Evolutionary conservation across 2,888 invertebrate species (phyloP).

Genomic region (Coelinius sp.): DNA sequence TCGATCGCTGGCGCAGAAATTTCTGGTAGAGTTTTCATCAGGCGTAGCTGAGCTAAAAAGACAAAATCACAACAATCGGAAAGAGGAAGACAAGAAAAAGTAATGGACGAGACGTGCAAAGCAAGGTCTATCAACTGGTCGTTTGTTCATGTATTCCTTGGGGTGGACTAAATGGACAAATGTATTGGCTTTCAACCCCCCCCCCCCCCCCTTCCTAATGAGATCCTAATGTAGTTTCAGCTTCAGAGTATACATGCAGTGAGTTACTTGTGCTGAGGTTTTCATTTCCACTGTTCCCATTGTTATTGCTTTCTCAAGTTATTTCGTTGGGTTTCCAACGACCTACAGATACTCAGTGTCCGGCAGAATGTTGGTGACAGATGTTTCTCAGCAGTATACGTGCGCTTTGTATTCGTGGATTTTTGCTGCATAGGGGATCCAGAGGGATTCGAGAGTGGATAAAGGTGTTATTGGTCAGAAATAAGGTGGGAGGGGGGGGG

Average conservation of each 20-base stretch:
- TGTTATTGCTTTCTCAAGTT: constrained; percentile 25
- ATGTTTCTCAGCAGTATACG: neutral
- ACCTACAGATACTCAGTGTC: neutral
- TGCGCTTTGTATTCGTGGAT: neutral
- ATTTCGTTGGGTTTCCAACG: constrained; percentile 8
- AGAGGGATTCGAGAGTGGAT: neutral
- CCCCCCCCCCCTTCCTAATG: neutral
- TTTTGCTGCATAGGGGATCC: neutral
- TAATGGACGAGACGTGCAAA: constrained; percentile 9
- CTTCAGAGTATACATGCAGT: neutral
- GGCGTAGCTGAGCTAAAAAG: neutral
- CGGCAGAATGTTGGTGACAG: neutral
- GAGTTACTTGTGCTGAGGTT: neutral
- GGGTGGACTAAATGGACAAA: constrained; percentile 19
- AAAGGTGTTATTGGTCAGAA: neutral
- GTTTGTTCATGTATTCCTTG: constrained; percentile 14
- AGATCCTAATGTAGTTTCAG: constrained; percentile 25
- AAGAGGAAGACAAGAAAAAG: neutral
- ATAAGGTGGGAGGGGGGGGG: neutral
- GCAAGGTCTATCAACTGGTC: constrained; percentile 20
- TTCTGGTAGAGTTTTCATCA: neutral
- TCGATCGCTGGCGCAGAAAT: neutral
- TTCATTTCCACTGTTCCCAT: constrained; percentile 3
- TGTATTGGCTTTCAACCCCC: constrained; percentile 28
- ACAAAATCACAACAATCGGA: neutral